Evolutionary conservation across 2,888 invertebrate species (phyloP), one percentile per base, ranked within the genome.

Genomic region (Epicampocera succincta): DNA sequence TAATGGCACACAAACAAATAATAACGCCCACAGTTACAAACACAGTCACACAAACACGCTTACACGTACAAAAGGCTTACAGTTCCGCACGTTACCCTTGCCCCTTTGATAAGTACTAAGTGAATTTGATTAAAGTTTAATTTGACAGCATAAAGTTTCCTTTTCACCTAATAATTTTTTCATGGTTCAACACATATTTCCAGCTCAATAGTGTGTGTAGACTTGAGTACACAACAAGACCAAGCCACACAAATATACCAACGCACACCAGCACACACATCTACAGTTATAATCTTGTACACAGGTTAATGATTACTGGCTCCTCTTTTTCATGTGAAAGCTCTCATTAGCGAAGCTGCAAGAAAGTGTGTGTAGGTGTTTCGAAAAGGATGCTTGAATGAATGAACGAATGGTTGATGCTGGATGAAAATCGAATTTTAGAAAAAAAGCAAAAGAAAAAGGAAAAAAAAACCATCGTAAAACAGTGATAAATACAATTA

Each of bases 171-270:
- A 79, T 73, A 81, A 66, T 63, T 73, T 71, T 69, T 74, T 82
- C 78, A 82, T 78, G 82, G 69, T 75, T 82, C 74, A 74, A 25
- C 69, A 78, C 69, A 75, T 65, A 25, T 78, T 82, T 82, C 82
- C 82, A 75, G 82, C 78, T 82, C 82, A 82, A 73, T 79, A 79
- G 78, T 73, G 78, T 79, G 78, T 79, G 40, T 72, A 76, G 50
- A 66, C 66, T 79, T 29, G 66, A 68, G 72, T 79, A 79, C 66
- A 66, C 68, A 61, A 21, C 42, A 33, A 9, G 56, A 50, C 42
- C 13, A 9, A 65, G 44, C 42, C 13, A 11, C 19, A 50, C 29
- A 9, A 6, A 54, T 38, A 52, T n/a, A 21, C 42, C n/a, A n/a
- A 48, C 19, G 44, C 21, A 69, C 12, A 29, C 29, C 48, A 48